Evolutionary conservation across 2,113 vertebrate genomes (phyloP).

Genomic region (Bucco capensis): DNA sequence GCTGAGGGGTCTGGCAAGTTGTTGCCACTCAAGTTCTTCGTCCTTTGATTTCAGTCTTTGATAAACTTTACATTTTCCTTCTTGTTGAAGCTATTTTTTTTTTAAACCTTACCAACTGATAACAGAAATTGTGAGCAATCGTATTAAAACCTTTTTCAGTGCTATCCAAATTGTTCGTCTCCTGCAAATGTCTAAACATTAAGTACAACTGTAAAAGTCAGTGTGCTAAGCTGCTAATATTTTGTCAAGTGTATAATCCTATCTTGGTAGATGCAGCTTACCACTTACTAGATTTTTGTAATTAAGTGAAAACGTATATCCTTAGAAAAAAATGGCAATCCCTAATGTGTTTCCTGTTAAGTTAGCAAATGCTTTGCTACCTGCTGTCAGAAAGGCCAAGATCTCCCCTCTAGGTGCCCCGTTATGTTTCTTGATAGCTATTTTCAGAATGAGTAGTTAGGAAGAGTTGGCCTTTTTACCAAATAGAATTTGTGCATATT

Average conservation of each 20-base stretch:
- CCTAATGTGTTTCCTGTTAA: neutral
- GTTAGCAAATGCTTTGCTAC: neutral
- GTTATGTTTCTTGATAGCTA: neutral
- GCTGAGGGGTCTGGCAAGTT: neutral
- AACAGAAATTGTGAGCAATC: neutral
- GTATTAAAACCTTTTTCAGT: neutral
- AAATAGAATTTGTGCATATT: neutral
- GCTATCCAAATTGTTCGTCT: neutral
- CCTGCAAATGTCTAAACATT: neutral
- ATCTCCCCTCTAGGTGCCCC: neutral
- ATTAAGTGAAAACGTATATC: neutral
- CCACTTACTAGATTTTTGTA: neutral
- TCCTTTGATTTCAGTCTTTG: neutral
- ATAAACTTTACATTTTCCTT: neutral
- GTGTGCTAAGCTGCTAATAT: neutral
- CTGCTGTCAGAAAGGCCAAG: neutral
- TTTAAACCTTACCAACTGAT: neutral
- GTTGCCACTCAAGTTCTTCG: neutral
- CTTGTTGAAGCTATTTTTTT: neutral
- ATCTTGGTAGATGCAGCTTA: neutral
- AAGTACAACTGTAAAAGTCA: neutral
- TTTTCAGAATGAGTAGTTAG: neutral
- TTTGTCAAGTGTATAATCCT: neutral
- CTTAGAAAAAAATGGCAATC: neutral
- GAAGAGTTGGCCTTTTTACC: neutral